phyloP scores from a whole-genome alignment of 2,797 vertebrate genomes.

The Fundulus diaphanus region DNA sequence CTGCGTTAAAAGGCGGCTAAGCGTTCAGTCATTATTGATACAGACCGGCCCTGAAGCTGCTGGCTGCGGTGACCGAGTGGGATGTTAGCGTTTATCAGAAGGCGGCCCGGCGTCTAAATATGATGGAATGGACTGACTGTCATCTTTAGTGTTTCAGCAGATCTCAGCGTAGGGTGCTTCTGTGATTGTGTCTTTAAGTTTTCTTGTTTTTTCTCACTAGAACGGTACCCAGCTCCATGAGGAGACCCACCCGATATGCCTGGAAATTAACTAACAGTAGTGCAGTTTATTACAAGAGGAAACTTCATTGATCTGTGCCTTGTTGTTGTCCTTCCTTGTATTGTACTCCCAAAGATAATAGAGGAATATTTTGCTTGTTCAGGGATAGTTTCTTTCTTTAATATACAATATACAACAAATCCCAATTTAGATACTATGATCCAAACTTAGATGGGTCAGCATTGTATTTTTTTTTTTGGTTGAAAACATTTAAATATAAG shows the following conservation, averaged over 20 bases:
- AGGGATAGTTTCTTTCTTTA: background rate
- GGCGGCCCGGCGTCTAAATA: conserved; percentile 6
- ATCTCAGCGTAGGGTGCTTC: background rate
- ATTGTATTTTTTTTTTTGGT: background rate
- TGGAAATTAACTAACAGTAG: background rate
- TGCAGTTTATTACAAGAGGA: background rate
- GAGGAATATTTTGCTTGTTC: background rate
- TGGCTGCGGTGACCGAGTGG: conserved; percentile 11
- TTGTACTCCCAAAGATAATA: background rate
- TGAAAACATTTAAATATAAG: too few species aligned
- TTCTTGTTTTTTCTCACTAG: background rate
- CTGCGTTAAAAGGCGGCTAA: conserved; percentile 20
- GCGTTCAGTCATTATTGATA: conserved; percentile 41
- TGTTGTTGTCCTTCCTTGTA: background rate
- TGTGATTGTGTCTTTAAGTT: background rate
- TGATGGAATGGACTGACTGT: background rate
- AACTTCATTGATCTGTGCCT: background rate
- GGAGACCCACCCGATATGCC: conserved; percentile 3
- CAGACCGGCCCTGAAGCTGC: conserved; percentile 24
- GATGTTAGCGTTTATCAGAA: conserved; percentile 28
- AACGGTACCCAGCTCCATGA: background rate
- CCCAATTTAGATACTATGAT: background rate
- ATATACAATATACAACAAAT: background rate
- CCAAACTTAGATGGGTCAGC: background rate
- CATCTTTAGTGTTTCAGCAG: background rate